Evolutionary conservation across 2,797 vertebrate genomes (phyloP).

Genomic region (Alca torda): DNA sequence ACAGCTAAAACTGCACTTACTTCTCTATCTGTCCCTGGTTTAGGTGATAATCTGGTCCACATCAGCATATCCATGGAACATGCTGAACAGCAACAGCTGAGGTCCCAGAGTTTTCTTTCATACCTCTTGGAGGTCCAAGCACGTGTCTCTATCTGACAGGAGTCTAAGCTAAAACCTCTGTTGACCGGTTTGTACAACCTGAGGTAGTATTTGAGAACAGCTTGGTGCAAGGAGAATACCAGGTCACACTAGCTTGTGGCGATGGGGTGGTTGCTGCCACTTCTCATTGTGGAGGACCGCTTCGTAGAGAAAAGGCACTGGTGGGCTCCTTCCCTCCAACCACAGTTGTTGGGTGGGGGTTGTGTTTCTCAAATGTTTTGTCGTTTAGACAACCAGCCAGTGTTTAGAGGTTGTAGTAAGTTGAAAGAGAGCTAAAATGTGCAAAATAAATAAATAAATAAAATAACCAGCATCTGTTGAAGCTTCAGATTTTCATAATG

Average conservation of each 20-base stretch:
- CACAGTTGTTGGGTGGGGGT: fast-evolving
- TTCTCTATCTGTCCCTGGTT: not conserved
- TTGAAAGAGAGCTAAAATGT: not conserved
- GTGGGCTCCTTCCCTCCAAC: not conserved
- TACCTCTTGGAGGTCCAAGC: not conserved
- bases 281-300: not conserved
- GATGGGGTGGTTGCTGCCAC: not conserved
- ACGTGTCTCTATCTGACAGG: not conserved
- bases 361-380: not conserved
- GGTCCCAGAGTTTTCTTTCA: not conserved
- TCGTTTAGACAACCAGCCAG: not conserved
- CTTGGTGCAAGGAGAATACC: not conserved
- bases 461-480: not conserved
- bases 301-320: not conserved
- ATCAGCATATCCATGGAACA: not conserved
- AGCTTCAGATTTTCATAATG: not conserved
- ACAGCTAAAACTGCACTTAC: not conserved
- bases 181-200: not conserved
- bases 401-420: not conserved
- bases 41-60: not conserved
- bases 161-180: not conserved
- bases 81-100: not conserved
- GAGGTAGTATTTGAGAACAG: not conserved
- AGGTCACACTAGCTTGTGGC: not conserved
- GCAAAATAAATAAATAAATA: not conserved